Conservation (phyloP, 35 echinoderm and acorn worm species). For the Lytechinus pictus region DNA sequence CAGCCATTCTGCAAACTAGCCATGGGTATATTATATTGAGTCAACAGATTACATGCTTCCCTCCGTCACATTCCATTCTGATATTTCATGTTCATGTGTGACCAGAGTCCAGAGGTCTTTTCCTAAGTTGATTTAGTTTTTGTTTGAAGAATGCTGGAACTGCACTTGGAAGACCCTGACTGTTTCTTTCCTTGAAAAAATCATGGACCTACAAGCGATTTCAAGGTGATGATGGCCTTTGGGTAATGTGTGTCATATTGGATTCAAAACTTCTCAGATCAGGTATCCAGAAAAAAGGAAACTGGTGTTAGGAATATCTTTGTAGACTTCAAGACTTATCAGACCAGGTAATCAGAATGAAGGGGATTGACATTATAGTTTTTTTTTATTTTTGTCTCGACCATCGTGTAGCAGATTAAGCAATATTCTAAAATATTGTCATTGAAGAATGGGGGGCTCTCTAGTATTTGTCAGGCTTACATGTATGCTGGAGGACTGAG, state of each 20-base stretch:
- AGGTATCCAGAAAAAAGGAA: too few species aligned
- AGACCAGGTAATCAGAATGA: too few species aligned
- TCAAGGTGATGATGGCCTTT: conserved; percentile 1
- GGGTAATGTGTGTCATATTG: background rate
- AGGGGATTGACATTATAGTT: too few species aligned
- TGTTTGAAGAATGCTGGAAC: conserved; percentile 5
- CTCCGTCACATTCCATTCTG: background rate
- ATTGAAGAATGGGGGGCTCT: too few species aligned
- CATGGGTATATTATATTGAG: background rate
- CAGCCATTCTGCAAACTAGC: background rate
- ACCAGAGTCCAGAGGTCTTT: background rate
- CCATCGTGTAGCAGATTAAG: too few species aligned
- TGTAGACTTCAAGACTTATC: background rate
- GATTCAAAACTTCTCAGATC: background rate
- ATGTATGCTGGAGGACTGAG: too few species aligned
- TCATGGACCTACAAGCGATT: too few species aligned
- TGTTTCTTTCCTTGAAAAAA: background rate
- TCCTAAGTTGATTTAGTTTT: background rate
- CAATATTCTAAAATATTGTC: too few species aligned
- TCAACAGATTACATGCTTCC: conserved; percentile 15
- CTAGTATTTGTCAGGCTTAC: too few species aligned
- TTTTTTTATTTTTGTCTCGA: too few species aligned
- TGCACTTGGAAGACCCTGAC: background rate
- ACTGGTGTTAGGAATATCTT: background rate
- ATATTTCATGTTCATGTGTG: conserved; percentile 5